phyloP scores from a whole-genome alignment of 2,113 vertebrate species.

The Leptosomus discolor region DNA sequence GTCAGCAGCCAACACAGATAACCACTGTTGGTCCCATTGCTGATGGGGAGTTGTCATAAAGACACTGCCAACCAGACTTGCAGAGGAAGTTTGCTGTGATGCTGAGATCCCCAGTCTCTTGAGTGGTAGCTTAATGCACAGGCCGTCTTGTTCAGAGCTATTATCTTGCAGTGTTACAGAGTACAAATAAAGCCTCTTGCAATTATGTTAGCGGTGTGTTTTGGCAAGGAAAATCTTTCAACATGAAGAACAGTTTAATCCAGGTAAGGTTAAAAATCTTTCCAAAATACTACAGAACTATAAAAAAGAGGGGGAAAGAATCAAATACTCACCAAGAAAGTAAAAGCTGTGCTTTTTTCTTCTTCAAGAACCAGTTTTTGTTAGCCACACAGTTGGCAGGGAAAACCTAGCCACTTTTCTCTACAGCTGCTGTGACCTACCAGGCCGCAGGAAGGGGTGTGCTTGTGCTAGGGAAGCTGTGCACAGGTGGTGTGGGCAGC shows the following conservation, averaged over 20 bases:
- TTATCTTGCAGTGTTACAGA: neutral
- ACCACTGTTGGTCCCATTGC: neutral
- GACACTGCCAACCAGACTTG: neutral
- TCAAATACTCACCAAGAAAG: neutral
- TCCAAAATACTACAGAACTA: neutral
- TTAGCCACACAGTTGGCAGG: neutral
- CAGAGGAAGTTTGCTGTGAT: neutral
- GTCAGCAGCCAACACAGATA: neutral
- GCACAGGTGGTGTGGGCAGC: neutral
- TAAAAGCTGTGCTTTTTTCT: neutral
- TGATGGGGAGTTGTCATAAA: neutral
- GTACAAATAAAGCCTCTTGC: neutral
- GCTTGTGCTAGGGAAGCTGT: too few species aligned
- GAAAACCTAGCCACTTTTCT: neutral
- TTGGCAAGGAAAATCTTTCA: neutral
- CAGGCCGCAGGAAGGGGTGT: fast-evolving
- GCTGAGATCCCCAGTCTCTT: neutral
- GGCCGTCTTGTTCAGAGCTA: neutral
- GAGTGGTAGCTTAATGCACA: neutral
- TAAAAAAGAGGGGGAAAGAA: fast-evolving
- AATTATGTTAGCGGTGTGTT: neutral
- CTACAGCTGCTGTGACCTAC: neutral
- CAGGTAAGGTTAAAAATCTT: neutral
- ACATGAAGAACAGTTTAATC: neutral
- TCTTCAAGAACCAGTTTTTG: neutral